Evolutionary conservation across 2,797 vertebrate species (phyloP), one percentile per base, ranked within the genome.

Genomic region (Phaenicophaeus curvirostris): DNA sequence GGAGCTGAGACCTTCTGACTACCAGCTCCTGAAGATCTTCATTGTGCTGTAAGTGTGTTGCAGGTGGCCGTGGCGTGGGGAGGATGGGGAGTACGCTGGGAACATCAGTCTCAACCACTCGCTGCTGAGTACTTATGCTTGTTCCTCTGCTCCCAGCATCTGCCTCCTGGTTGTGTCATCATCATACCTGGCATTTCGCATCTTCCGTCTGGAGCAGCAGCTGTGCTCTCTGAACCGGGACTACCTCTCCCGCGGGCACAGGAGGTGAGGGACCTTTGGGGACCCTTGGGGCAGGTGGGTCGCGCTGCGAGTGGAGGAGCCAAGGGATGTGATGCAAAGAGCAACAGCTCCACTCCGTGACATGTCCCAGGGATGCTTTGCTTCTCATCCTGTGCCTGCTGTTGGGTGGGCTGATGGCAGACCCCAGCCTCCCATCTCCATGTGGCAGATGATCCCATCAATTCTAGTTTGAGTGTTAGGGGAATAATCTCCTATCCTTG

Each of bases 181-280:
- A 1, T 99, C 98, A 12, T 99, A 99, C 90, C 97, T 99, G 98
- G 99, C 99, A 0, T 99, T 99, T 92, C 98, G 99, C n/a, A 99
- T 99, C 92, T 99, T 99, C 97, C 98, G 97, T 81, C 98, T 99
- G 97, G 99, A 99, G 96, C 99, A 99, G 96, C 99, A 99, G 95
- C 97, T 99, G 69, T 98, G 98, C 84, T 98, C 98, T 91, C 91
- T 98, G 91, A 97, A 96, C 75, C 94, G 97, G 95, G 97, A 97
- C 54, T 93, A 95, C 85, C 96, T 97, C 35, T 88, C 96, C 51
- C 97, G 97, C 0, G 95, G 96, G 69, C 96, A 97, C 93, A 97
- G 97, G 96, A 99, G 98, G 98, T 99, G 96, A 96, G 89, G 31
- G 15, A 51, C 55, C 63, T 72, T 16, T 1, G 0, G 30, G 68